Evolutionary conservation across 2,797 vertebrate species (phyloP), one percentile per base, ranked within the genome.

Genomic region (Chanos chanos): DNA sequence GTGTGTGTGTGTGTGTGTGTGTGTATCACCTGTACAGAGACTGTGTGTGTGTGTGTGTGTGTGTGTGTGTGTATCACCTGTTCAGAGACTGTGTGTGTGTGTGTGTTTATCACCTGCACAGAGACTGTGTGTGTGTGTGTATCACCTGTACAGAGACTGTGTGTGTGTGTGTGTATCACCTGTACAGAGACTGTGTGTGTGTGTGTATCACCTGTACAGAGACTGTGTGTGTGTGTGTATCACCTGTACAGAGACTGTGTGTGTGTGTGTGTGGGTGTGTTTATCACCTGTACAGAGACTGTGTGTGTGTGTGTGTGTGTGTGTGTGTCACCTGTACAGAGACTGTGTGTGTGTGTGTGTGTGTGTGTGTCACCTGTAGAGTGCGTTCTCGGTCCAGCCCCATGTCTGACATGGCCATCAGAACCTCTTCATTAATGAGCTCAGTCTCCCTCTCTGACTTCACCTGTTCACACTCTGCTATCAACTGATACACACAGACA

Each of bases 351-450:
- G 57, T 44, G n/a, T 36, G 7, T 27, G 24, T 24, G 37, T 43
- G 59, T 19, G 24, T 24, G 58, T 21, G 39, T 15, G 24, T 58
- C 61, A 99, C 96, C 94, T 98, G 94, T 37, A 98, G 68, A 0
- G 93, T 96, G 74, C 92, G 92, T 48, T 99, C 96, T 45, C 92
- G 87, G 77, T 98, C 94, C 81, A 99, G 84, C 33, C 94, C 95
- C 94, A 97, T 96, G 53, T 98, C 94, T 0, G 85, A 92, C 96
- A 99, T 99, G 34, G 93, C 93, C 71, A 94, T 81, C 69, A 99
- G 79, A 68, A 99, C 93, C 27, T 98, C 94, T 64, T 99, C 95
- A 0, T 96, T 97, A 76, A 98, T 90, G 1, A 93, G 85, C 67
- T 98, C 96, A 0, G 89, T 71, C 66, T 98, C 92, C 68, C 95